These are phyloP conservation scores for Nerophis ophidion DNA, from an alignment of 2,113 vertebrate species.

Conservation along the genomic window DNA sequence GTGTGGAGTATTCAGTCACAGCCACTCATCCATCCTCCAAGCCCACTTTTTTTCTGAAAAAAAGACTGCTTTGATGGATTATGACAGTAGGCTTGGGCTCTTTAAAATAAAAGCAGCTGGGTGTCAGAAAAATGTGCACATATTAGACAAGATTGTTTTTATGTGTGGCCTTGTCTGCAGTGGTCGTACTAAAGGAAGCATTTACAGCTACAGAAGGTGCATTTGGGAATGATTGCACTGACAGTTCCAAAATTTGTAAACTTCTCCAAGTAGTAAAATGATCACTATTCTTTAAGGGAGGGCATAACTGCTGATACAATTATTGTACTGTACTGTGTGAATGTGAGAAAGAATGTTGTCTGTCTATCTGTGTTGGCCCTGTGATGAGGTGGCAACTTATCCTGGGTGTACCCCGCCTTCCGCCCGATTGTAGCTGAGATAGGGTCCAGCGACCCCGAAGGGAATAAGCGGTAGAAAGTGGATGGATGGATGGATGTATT, in stretches of 20 bases:
- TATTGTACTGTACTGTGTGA: neutral
- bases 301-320: neutral
- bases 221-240: neutral
- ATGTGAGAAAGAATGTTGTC: too few relatives aligned
- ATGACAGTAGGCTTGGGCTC: neutral
- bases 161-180: constrained; percentile 4
- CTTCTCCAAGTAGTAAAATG: neutral
- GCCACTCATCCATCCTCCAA: neutral
- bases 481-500: too few relatives aligned
- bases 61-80: neutral
- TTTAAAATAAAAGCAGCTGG: constrained; percentile 1
- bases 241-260: neutral
- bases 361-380: too few relatives aligned
- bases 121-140: neutral
- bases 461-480: too few relatives aligned
- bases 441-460: too few relatives aligned
- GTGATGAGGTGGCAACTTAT: too few relatives aligned
- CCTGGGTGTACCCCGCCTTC: too few relatives aligned
- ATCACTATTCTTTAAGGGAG: neutral
- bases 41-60: neutral
- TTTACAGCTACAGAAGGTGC: neutral
- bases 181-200: neutral
- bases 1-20: constrained; percentile 1
- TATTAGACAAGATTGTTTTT: neutral
- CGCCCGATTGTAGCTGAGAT: too few relatives aligned